Conservation (phyloP, 1,140 invertebrate genomes). For the Diachasmimorpha longicaudata region DNA sequence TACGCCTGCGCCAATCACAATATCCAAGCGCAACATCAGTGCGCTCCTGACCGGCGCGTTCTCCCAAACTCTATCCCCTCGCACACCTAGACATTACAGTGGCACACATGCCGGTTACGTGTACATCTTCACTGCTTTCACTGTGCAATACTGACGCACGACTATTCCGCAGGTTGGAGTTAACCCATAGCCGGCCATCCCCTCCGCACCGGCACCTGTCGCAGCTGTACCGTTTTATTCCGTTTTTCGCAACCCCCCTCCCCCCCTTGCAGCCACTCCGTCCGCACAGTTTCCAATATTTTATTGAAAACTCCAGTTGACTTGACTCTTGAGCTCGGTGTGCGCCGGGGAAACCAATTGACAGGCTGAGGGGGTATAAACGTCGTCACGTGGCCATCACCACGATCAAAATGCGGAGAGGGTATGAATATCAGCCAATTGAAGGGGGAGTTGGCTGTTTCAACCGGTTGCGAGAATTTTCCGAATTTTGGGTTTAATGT, state of each 20-base stretch:
- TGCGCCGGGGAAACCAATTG: not conserved
- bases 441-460: too few species aligned
- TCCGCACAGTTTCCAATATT: not conserved
- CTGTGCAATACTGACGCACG: slow-evolving; percentile 18
- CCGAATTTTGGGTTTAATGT: too few species aligned
- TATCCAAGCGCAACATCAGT: slow-evolving; percentile 36
- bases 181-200: not conserved
- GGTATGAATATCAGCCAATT: not conserved
- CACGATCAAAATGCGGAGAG: not conserved
- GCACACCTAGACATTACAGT: not conserved
- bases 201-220: not conserved
- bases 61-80: slow-evolving; percentile 15
- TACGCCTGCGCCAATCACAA: slow-evolving; percentile 52
- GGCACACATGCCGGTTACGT: not conserved
- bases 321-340: not conserved
- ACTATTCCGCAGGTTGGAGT: slow-evolving; percentile 23
- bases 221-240: not conserved
- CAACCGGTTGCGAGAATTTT: too few species aligned
- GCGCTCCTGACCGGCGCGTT: slow-evolving; percentile 29
- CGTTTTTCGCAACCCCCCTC: not conserved
- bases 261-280: not conserved
- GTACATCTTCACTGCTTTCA: slow-evolving; percentile 13
- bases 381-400: not conserved
- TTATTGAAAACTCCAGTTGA: not conserved
- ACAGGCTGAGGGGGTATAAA: not conserved